Evolutionary conservation across 92 coral and sea anemone species (phyloP), one percentile per base, ranked within the genome.

Genomic region (Hydrozoanthus gracilis): DNA sequence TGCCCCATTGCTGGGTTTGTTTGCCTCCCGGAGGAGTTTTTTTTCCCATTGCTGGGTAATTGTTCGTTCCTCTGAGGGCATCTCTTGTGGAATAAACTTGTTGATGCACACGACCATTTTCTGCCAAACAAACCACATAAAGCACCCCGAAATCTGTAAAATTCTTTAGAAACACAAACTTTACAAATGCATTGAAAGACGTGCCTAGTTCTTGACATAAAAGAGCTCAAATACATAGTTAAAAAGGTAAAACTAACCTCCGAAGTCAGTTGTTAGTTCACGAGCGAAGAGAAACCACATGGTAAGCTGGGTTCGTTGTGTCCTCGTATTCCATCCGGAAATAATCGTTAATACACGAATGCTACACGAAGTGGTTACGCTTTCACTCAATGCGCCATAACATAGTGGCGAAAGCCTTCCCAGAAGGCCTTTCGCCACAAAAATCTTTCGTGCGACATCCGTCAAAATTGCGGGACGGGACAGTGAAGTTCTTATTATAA

Each of bases 321-420:
- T 48, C 82, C 82, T 76, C 82, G 62, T 47, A 47, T 47, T 76
- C 82, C 82, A 76, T 76, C 58, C 82, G 82, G 82, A 76, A 76
- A 76, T 44, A 60, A 76, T 76, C 62, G 82, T 60, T 0, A 27
- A 39, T 47, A 48, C 17, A 76, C 82, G 82, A 76, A 76, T 76
- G 45, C 82, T 76, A 45, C 56, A 76, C 62, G 82, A 76, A 44
- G 82, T 48, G 39, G 39, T 27, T 27, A 27, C 39, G 39, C 39
- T 27, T 27, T 27, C 39, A 27, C 39, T 27, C 39, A 27, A 0
- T 27, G 39, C 39, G 39, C 39, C 39, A 27, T 27, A 2, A 27
- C 39, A 27, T 27, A 27, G 39, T 27, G 39, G 39, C 39, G 39
- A 27, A 27, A 27, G 39, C 39, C 39, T 27, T 27, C 39, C 39